phyloP scores from a whole-genome alignment of 1,140 invertebrate genomes.

The Sitobion miscanthi region DNA sequence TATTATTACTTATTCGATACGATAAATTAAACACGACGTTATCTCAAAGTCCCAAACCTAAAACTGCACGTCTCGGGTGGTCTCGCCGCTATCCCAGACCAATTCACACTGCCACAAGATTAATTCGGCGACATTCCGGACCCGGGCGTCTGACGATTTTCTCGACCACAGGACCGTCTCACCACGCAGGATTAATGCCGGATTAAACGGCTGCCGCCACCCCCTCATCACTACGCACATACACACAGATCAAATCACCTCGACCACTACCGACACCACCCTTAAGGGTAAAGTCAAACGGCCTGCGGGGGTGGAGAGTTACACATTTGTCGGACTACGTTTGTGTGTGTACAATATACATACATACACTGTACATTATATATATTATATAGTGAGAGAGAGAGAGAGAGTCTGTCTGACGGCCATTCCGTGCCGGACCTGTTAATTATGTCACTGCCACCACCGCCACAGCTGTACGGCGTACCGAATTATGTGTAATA shows the following conservation, averaged over 20 bases:
- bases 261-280: not conserved
- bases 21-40: not conserved
- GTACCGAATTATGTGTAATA: constrained; percentile 13
- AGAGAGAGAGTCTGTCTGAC: not conserved
- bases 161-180: not conserved
- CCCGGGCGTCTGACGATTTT: not conserved
- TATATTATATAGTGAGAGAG: not conserved
- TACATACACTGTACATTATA: not conserved
- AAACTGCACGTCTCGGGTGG: not conserved
- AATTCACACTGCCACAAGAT: not conserved
- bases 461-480: not conserved
- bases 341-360: not conserved
- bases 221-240: not conserved
- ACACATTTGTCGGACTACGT: not conserved
- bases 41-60: not conserved
- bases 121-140: constrained; percentile 30
- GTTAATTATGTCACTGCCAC: constrained; percentile 4
- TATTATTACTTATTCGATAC: not conserved
- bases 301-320: not conserved
- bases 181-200: not conserved
- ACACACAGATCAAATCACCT: not conserved
- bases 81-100: not conserved
- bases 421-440: not conserved
- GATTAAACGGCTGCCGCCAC: not conserved
- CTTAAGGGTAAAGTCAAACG: not conserved